phyloP scores from a whole-genome alignment of 30 jellyfish, hydroid and myxozoan species.

The Nemopilema nomurai region DNA sequence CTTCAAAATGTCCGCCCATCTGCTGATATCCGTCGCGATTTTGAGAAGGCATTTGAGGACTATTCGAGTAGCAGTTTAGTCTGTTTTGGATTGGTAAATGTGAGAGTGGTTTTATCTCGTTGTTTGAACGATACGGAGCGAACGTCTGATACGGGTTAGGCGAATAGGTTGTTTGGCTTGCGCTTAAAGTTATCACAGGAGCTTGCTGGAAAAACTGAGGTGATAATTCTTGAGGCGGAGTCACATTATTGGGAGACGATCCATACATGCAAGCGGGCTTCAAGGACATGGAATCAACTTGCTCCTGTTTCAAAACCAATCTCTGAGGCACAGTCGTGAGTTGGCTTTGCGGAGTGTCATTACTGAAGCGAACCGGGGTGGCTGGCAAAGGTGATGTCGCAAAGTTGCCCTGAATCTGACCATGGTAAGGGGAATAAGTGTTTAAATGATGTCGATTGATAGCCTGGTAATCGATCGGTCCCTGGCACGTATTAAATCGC shows the following conservation, averaged over 20 bases:
- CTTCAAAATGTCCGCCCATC: conserved; percentile 83
- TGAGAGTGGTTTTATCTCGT: conserved; percentile 64
- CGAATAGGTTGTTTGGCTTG: conserved; percentile 54
- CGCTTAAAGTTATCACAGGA: conserved; percentile 47
- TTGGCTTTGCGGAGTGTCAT: conserved; percentile 31
- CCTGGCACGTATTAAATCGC: conserved; percentile 23
- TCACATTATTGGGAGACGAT: conserved; percentile 44
- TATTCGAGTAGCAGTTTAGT: conserved; percentile 53
- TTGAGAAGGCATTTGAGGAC: conserved; percentile 65
- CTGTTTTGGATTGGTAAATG: conserved; percentile 68
- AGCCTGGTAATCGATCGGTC: conserved; percentile 38
- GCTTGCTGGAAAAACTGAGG: conserved; percentile 71
- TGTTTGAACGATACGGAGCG: conserved; percentile 36
- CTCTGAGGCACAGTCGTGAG: conserved; percentile 29
- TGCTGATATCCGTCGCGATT: conserved; percentile 71
- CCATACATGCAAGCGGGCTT: conserved; percentile 81
- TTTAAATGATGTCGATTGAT: conserved; percentile 33
- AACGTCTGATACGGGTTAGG: conserved; percentile 40
- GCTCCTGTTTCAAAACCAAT: conserved; percentile 49
- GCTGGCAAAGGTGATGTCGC: conserved; percentile 35
- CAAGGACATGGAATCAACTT: conserved; percentile 28
- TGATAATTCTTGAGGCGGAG: conserved; percentile 76
- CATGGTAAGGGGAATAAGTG: conserved; percentile 31
- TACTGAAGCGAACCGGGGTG: conserved; percentile 11
- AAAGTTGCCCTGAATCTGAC: conserved; percentile 32